phyloP scores from a whole-genome alignment of 2,113 vertebrate genomes.

The Anoura caudifer region DNA sequence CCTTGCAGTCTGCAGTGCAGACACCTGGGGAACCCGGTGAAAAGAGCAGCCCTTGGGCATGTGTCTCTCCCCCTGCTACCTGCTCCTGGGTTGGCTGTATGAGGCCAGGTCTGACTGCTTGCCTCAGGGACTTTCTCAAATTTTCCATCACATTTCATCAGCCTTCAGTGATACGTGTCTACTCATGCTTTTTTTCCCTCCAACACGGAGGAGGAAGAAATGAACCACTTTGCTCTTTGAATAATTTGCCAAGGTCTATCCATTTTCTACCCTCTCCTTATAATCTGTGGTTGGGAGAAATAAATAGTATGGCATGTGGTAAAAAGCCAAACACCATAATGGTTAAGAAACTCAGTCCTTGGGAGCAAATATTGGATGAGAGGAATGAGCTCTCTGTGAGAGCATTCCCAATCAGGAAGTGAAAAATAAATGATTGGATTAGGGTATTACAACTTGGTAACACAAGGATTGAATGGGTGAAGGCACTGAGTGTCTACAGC shows the following conservation, averaged over 20 bases:
- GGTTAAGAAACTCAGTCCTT: not conserved
- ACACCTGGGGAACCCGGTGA: not conserved
- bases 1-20: rapidly evolving
- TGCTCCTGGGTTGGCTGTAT: rapidly evolving
- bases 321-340: not conserved
- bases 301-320: not conserved
- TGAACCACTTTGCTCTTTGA: not conserved
- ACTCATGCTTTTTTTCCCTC: not conserved
- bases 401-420: not conserved
- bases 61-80: not conserved
- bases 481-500: not conserved
- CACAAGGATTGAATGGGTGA: not conserved
- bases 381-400: not conserved
- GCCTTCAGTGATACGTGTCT: not conserved
- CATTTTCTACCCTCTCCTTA: not conserved
- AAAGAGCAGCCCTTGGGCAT: no score
- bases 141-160: not conserved
- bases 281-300: not conserved
- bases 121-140: rapidly evolving
- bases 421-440: not conserved
- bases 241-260: not conserved
- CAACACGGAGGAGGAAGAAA: not conserved
- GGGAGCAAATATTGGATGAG: not conserved
- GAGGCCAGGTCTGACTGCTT: not conserved
- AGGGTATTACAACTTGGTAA: not conserved